Conservation (phyloP, 2,797 vertebrate genomes). For the Mormyrus hasselquistii region DNA sequence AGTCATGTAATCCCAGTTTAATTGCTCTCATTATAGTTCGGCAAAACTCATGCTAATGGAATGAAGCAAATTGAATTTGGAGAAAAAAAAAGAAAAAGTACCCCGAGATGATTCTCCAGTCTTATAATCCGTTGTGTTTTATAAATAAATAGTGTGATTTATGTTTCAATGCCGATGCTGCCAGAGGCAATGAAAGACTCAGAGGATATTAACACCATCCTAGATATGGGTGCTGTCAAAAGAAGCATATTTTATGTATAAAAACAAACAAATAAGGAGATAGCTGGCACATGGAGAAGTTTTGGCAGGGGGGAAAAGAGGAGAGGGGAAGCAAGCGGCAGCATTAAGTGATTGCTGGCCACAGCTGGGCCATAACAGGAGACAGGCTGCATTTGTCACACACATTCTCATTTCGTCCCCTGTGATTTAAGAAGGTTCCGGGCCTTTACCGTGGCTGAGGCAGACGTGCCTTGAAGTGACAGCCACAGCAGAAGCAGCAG, state of each 20-base stretch:
- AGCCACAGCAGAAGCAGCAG: not conserved
- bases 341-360: constrained; percentile 11
- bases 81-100: not conserved
- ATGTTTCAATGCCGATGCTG: not conserved
- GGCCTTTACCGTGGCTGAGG: constrained; percentile 32
- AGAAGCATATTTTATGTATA: constrained; percentile 21
- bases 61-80: not conserved
- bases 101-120: not conserved
- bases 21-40: constrained; percentile 6
- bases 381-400: constrained; percentile 40
- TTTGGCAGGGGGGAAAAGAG: constrained; percentile 8
- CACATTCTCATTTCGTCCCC: constrained; percentile 34
- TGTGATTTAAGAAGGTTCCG: constrained; percentile 35
- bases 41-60: not conserved
- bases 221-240: constrained; percentile 11
- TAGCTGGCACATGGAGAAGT: constrained; percentile 22
- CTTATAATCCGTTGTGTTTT: not conserved
- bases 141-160: not conserved
- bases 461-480: constrained; percentile 21
- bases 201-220: constrained; percentile 5
- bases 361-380: constrained; percentile 28
- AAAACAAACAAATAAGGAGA: constrained; percentile 19
- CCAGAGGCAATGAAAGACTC: not conserved
- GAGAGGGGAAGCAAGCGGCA: not conserved
- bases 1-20: not conserved